Evolutionary conservation across 1,140 invertebrate species (phyloP).

Genomic region (Vanessa atalanta): DNA sequence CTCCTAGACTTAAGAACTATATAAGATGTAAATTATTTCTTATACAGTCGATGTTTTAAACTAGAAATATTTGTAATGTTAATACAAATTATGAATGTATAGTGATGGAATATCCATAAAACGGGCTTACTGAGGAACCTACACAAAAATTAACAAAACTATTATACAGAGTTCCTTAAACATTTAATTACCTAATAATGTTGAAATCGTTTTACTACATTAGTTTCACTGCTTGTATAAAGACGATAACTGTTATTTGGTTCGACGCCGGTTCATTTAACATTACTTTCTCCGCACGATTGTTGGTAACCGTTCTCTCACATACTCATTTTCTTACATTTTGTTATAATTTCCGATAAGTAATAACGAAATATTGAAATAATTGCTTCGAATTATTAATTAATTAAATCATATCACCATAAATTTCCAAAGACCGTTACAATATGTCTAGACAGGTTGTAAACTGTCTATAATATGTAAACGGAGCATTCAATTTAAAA

Average conservation of each 20-base stretch:
- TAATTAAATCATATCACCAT: too few species aligned
- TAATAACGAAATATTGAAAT: neutral
- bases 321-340: slow-evolving; percentile 19
- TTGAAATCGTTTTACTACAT: slow-evolving; percentile 11
- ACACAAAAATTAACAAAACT: neutral
- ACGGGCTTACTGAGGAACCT: neutral
- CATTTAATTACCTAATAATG: neutral
- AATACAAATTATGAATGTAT: too few species aligned
- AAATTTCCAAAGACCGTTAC: too few species aligned
- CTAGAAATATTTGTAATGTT: too few species aligned
- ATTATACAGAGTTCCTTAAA: too few species aligned
- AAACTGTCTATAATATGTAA: too few species aligned
- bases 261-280: slow-evolving; percentile 56
- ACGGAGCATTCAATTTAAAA: too few species aligned
- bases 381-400: neutral
- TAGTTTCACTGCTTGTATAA: slow-evolving; percentile 53
- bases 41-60: too few species aligned
- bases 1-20: too few species aligned
- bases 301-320: slow-evolving; percentile 38
- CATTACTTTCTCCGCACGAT: slow-evolving; percentile 46
- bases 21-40: too few species aligned
- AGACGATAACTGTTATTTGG: slow-evolving; percentile 58
- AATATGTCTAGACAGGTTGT: too few species aligned
- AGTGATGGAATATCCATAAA: too few species aligned
- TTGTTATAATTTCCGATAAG: neutral